Evolutionary conservation across 2,113 vertebrate genomes (phyloP).

Genomic region (Gobiocypris rarus): DNA sequence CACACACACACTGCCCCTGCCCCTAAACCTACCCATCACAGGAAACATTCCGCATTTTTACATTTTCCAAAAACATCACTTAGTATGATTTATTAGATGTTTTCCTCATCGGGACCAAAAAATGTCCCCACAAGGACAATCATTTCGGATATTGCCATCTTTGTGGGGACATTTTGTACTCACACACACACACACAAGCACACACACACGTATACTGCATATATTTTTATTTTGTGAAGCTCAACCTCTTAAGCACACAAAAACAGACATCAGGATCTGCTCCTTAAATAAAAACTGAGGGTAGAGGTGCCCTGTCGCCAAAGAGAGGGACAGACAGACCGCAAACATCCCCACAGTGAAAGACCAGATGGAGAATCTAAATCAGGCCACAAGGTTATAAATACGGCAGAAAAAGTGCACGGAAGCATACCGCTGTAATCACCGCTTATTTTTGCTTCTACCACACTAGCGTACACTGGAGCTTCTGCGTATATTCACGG

Average conservation of each 20-base stretch:
- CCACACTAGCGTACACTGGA: slow-evolving; percentile 56
- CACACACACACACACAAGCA: too few relatives aligned
- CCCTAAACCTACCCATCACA: too few relatives aligned
- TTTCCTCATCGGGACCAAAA: too few relatives aligned
- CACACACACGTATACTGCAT: too few relatives aligned
- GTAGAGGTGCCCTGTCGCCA: slow-evolving; percentile 30
- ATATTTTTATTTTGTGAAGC: neutral
- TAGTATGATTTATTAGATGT: too few relatives aligned
- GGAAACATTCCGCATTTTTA: too few relatives aligned
- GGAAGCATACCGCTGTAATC: slow-evolving; percentile 53
- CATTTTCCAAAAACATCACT: too few relatives aligned
- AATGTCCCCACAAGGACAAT: too few relatives aligned
- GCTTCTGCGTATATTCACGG: slow-evolving; percentile 10
- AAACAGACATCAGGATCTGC: neutral
- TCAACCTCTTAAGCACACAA: neutral
- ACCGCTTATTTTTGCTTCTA: slow-evolving; percentile 57
- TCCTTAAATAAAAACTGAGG: slow-evolving; percentile 65
- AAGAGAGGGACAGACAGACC: slow-evolving; percentile 58
- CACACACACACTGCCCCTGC: too few relatives aligned
- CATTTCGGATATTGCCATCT: too few relatives aligned
- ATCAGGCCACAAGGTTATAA: slow-evolving; percentile 70
- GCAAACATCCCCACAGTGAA: slow-evolving; percentile 62
- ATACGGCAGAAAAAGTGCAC: slow-evolving; percentile 70
- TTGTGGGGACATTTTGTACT: too few relatives aligned
- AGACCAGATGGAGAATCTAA: slow-evolving; percentile 74